Percentiles rank a stretch among this genome's conserved stretches.
Conservation (phyloP, 2,888 invertebrate genomes). For the Hecatera dysodea region DNA sequence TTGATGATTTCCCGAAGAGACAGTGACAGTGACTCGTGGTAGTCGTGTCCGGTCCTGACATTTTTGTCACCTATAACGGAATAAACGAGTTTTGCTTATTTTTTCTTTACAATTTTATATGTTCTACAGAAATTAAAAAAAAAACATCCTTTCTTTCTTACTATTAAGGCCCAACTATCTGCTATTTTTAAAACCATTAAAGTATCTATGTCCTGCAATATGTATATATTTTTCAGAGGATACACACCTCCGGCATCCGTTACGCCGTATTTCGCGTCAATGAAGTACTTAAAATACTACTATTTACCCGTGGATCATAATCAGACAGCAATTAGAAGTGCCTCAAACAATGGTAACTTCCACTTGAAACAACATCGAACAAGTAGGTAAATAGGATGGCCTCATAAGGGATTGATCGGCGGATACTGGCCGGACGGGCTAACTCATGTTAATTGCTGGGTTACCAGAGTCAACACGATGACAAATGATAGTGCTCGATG, state of each 20-base stretch:
- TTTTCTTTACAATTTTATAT: too few relatives aligned
- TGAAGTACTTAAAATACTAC: neutral
- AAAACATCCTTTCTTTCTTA: too few relatives aligned
- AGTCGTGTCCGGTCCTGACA: too few relatives aligned
- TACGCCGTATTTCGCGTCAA: neutral
- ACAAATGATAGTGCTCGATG: slow-evolving; percentile 65
- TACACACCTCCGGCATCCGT: neutral
- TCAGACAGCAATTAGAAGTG: slow-evolving; percentile 9
- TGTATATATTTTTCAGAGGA: too few relatives aligned
- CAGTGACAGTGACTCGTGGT: too few relatives aligned
- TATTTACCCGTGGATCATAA: neutral
- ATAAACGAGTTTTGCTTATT: too few relatives aligned
- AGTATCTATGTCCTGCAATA: too few relatives aligned
- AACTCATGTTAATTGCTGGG: slow-evolving; percentile 70
- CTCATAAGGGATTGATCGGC: slow-evolving; percentile 66
- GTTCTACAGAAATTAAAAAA: too few relatives aligned
- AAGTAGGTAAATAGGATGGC: slow-evolving; percentile 37
- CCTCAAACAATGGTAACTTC: neutral
- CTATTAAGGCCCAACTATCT: too few relatives aligned
- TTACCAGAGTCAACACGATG: slow-evolving; percentile 62
- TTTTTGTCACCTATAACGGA: too few relatives aligned
- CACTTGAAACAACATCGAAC: slow-evolving; percentile 37
- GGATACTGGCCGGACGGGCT: slow-evolving; percentile 63
- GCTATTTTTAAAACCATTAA: too few relatives aligned
- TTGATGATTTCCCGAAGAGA: too few relatives aligned